phyloP scores from a whole-genome alignment of 2,113 vertebrate genomes.

The Calypte anna region DNA sequence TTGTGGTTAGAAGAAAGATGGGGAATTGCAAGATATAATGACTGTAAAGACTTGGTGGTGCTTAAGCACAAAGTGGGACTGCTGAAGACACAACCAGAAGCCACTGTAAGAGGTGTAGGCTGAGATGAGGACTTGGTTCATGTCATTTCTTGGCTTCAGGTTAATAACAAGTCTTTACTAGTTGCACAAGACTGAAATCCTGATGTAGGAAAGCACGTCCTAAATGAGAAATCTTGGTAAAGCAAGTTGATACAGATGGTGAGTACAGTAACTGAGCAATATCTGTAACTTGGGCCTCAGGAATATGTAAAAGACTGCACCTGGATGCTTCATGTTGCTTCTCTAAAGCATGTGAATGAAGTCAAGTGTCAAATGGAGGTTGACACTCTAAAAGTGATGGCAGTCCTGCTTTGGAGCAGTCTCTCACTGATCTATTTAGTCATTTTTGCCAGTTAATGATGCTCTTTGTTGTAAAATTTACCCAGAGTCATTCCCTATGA shows the following conservation, averaged over 20 bases:
- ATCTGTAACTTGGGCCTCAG: neutral
- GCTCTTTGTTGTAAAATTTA: neutral
- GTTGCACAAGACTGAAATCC: neutral
- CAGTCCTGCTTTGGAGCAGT: neutral
- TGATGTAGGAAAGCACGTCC: neutral
- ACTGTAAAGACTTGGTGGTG: neutral
- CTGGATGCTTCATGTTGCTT: neutral
- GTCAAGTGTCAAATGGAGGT: neutral
- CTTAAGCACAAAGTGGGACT: neutral
- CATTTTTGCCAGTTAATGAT: neutral
- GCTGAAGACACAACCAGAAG: neutral
- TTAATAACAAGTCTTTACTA: neutral
- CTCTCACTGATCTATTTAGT: neutral
- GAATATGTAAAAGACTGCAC: neutral
- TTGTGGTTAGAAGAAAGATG: neutral
- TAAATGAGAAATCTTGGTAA: neutral
- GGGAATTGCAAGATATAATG: neutral
- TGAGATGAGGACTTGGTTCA: neutral
- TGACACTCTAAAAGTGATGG: neutral
- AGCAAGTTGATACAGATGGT: neutral
- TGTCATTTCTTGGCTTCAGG: neutral
- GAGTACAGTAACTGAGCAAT: neutral
- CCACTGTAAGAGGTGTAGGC: neutral
- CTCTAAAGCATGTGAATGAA: neutral
- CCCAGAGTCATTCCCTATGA: neutral